These are phyloP conservation scores for Zaprionus obscuricornis DNA, from an alignment of 2,888 invertebrate species.

Conservation along the genomic window DNA sequence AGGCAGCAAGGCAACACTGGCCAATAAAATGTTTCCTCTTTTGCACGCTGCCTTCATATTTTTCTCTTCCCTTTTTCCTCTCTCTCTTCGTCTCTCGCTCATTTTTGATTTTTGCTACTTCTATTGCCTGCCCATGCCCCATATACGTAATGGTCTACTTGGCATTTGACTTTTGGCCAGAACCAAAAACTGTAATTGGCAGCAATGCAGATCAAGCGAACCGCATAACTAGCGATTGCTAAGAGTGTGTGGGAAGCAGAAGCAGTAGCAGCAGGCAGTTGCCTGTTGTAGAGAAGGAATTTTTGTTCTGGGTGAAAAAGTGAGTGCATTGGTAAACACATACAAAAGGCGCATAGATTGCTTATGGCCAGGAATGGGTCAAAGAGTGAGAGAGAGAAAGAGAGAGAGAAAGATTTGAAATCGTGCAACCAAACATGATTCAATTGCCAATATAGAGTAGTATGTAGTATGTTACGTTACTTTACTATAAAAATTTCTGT, in stretches of 20 bases:
- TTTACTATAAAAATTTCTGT: constrained; percentile 31
- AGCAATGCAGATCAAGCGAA: constrained; percentile 50
- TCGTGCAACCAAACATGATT: constrained; percentile 60
- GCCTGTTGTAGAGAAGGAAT: too few species aligned
- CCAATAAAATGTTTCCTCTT: constrained; percentile 32
- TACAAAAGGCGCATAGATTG: constrained; percentile 43
- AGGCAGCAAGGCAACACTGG: constrained; percentile 24
- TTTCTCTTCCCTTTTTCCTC: neutral
- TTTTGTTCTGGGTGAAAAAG: constrained; percentile 35
- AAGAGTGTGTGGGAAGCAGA: neutral
- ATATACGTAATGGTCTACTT: constrained; percentile 41
- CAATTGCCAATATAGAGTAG: constrained; percentile 60
- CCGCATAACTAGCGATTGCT: constrained; percentile 27
- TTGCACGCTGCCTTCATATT: neutral
- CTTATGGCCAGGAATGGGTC: neutral
- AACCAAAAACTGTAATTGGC: constrained; percentile 59
- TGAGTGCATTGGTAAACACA: constrained; percentile 38
- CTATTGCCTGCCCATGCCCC: neutral
- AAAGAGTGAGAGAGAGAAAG: neutral
- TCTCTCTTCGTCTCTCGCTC: neutral
- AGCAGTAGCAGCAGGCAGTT: constrained; percentile 1
- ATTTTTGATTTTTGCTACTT: neutral
- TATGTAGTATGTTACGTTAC: constrained; percentile 32
- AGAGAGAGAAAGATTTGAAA: neutral
- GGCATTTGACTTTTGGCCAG: constrained; percentile 56